A percentile compares a stretch with the other conserved stretches of the same genome.
Evolutionary conservation across 2,113 vertebrate genomes (phyloP).

Genomic region (Eretmochelys imbricata): DNA sequence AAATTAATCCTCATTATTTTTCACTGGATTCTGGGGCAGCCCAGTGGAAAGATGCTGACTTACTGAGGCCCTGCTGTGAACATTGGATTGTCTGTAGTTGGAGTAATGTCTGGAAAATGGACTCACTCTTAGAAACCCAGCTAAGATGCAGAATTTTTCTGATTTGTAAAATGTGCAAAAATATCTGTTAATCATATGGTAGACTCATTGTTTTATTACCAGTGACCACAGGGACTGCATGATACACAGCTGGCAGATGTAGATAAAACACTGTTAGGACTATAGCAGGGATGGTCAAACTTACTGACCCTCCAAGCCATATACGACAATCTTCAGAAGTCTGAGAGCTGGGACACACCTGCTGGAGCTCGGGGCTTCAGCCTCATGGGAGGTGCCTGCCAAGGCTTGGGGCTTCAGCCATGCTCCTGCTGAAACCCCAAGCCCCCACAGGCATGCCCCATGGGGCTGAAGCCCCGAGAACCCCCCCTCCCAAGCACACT

Average conservation of each 20-base stretch:
- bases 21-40: not conserved
- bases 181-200: not conserved
- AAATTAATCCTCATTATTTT: not conserved
- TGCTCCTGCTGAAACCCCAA: too few species aligned
- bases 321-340: too few species aligned
- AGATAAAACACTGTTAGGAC: not conserved
- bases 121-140: not conserved
- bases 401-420: too few species aligned
- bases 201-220: not conserved
- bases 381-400: too few species aligned
- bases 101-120: not conserved
- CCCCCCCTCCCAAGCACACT: too few species aligned
- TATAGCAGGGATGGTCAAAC: not conserved
- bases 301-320: too few species aligned
- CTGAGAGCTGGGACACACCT: too few species aligned
- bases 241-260: not conserved
- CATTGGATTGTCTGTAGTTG: not conserved
- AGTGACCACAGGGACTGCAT: not conserved
- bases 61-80: not conserved
- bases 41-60: not conserved
- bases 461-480: too few species aligned
- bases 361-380: too few species aligned
- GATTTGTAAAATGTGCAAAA: not conserved
- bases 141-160: not conserved
- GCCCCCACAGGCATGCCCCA: too few species aligned